These are phyloP conservation scores for Ashinkailepas kermadecensis DNA, from an alignment of 2,888 invertebrate species.

Conservation along the genomic window DNA sequence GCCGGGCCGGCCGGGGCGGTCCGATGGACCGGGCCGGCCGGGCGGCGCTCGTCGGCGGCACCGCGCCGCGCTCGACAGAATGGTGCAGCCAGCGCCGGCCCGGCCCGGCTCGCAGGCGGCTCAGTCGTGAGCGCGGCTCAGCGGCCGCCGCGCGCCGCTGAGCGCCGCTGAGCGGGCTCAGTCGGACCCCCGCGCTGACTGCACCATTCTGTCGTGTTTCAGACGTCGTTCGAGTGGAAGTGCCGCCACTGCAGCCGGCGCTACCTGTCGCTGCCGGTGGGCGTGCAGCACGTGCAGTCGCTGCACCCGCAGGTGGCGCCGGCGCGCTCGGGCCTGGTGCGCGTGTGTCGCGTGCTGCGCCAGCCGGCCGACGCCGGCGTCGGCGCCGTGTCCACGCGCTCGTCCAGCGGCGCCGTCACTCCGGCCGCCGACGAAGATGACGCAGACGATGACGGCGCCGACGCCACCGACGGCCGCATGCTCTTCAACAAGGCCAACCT, in stretches of 20 bases:
- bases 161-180: too few relatives aligned
- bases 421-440: neutral
- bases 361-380: neutral
- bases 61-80: neutral
- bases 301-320: neutral
- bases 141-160: neutral
- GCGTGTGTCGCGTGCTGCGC: constrained; percentile 16
- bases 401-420: neutral
- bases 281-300: constrained; percentile 21
- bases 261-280: constrained; percentile 22
- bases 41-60: too few relatives aligned
- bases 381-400: neutral
- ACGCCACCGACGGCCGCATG: neutral
- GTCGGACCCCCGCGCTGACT: neutral
- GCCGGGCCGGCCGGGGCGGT: too few relatives aligned
- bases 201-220: constrained; percentile 1
- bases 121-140: neutral
- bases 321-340: constrained; percentile 21
- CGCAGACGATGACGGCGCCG: neutral
- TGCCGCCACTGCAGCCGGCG: constrained; percentile 21
- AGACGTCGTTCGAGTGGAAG: constrained; percentile 29
- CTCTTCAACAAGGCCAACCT: constrained; percentile 9
- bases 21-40: too few relatives aligned
- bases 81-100: neutral
- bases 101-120: neutral